A percentile compares a stretch with the other conserved stretches of the same genome.
Conservation (phyloP, 2,888 invertebrate genomes). For the Loripinus fragilis region DNA sequence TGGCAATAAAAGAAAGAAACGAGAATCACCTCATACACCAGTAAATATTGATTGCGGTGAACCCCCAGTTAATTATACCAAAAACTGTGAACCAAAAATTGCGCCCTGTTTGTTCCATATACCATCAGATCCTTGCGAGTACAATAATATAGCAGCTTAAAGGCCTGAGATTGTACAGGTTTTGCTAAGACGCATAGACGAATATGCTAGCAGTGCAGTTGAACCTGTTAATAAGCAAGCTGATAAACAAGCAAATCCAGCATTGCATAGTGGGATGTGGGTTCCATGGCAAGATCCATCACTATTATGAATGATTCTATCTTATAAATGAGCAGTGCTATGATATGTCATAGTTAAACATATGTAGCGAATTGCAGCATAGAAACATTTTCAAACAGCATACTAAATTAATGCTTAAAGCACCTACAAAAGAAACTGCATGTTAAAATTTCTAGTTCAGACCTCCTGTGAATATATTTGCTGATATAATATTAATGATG, state of each 20-base stretch:
- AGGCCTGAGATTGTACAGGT: conserved; percentile 70
- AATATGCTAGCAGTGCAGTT: conserved; percentile 88
- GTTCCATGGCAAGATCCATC: conserved; percentile 64
- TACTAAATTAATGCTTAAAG: too few species aligned
- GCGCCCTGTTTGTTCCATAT: conserved; percentile 93
- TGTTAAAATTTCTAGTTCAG: too few species aligned
- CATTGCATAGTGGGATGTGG: conserved; percentile 91
- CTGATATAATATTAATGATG: too few species aligned
- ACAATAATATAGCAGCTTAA: conserved; percentile 85
- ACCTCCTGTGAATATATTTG: too few species aligned
- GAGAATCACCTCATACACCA: conserved; percentile 25
- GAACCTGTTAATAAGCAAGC: conserved; percentile 89
- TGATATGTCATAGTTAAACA: too few species aligned
- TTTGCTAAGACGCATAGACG: conserved; percentile 82
- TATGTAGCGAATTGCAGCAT: too few species aligned
- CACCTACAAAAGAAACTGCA: too few species aligned
- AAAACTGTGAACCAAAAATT: conserved; percentile 87
- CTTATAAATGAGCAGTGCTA: too few species aligned
- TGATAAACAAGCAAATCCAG: conserved; percentile 90
- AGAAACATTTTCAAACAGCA: too few species aligned
- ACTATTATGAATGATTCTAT: too few species aligned
- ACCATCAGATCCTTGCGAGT: conserved; percentile 93
- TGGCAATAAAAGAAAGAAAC: not conserved
- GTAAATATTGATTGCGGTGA: conserved; percentile 65
- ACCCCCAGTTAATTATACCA: conserved; percentile 68